Conservation (phyloP, 2,888 invertebrate species). For the Chrysotoxum bicinctum region DNA sequence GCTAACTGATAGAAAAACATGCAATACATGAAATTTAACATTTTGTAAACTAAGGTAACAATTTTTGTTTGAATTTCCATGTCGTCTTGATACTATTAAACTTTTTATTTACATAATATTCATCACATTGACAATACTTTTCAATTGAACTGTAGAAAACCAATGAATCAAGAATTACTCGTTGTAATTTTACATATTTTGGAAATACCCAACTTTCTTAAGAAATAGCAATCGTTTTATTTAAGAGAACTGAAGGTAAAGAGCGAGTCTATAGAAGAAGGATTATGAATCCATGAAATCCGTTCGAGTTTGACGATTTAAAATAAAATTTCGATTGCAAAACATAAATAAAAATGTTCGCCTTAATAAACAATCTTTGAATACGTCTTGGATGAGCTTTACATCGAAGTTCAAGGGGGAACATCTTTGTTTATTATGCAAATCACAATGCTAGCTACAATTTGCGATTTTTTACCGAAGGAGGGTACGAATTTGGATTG, state of each 20-base stretch:
- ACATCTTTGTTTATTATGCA: conserved; percentile 23
- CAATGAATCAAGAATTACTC: no score
- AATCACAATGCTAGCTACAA: conserved; percentile 9
- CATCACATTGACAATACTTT: no score
- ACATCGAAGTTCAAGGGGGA: neutral
- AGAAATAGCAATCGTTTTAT: no score
- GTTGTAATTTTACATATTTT: no score
- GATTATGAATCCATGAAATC: neutral
- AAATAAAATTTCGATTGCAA: neutral
- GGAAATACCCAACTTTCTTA: no score
- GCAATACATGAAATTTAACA: no score
- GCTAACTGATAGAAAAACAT: no score
- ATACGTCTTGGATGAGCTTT: neutral
- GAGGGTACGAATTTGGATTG: conserved; percentile 10
- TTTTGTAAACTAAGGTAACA: no score
- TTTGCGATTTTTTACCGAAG: conserved; percentile 8
- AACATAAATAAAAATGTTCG: neutral
- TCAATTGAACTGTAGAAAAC: no score
- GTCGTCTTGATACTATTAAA: no score
- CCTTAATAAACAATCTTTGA: conserved; percentile 1
- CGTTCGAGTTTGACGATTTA: neutral
- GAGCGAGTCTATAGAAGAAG: neutral
- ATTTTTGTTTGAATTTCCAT: no score
- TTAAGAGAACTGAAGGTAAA: neutral
- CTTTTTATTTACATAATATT: no score